Evolutionary conservation across 2,888 invertebrate genomes (phyloP).

Genomic region (Galerucella nymphaeae): DNA sequence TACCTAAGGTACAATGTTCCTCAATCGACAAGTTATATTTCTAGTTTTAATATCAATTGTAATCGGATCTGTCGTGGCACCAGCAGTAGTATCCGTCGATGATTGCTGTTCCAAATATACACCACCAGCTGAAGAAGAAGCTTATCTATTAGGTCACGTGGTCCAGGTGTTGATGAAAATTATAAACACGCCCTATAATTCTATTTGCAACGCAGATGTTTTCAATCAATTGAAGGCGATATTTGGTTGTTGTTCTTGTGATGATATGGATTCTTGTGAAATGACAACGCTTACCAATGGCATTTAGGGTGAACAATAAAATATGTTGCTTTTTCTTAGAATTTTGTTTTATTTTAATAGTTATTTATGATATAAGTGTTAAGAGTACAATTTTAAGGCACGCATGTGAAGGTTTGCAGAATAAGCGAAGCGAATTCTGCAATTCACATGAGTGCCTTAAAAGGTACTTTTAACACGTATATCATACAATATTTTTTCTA

Average conservation of each 20-base stretch:
- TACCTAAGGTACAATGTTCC: neutral
- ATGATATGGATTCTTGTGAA: neutral
- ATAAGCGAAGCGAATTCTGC: too few species aligned
- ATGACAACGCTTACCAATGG: neutral
- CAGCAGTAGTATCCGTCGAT: neutral
- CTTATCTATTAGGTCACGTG: neutral
- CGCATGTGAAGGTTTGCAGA: too few species aligned
- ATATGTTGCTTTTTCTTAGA: too few species aligned
- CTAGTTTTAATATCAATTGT: neutral
- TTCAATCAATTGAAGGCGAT: neutral
- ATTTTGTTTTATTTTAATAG: too few species aligned
- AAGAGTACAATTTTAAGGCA: too few species aligned
- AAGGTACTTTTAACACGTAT: too few species aligned
- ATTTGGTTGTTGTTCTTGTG: neutral
- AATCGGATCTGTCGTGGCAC: neutral
- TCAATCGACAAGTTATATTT: neutral
- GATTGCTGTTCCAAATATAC: neutral
- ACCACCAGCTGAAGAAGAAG: neutral
- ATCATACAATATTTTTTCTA: too few species aligned
- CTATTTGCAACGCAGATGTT: neutral
- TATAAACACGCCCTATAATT: neutral
- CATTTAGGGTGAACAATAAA: neutral
- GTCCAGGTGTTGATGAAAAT: neutral
- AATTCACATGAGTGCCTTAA: too few species aligned
- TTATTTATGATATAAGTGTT: too few species aligned